Evolutionary conservation across 2,113 vertebrate species (phyloP).

Genomic region (Manacus vitellinus): DNA sequence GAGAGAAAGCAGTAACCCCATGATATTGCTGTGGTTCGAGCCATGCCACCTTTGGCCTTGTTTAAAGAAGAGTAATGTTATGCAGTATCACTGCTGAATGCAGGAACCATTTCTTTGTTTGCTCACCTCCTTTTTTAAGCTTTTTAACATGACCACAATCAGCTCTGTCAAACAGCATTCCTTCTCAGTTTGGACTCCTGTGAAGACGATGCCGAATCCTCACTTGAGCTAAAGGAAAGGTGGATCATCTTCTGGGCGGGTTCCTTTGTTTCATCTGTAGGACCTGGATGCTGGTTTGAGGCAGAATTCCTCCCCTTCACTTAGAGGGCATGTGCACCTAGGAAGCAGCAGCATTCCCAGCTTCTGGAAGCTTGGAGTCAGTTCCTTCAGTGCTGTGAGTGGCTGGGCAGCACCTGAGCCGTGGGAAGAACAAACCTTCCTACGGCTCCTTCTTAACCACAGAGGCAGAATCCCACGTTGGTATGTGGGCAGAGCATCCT

Average conservation of each 20-base stretch:
- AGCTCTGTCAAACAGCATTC: neutral
- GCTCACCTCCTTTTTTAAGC: accelerated
- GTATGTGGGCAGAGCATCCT: neutral
- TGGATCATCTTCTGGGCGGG: neutral
- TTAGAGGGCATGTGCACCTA: neutral
- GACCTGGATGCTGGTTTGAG: neutral
- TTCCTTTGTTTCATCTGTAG: neutral
- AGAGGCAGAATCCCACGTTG: neutral
- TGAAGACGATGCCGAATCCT: neutral
- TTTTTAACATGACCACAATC: neutral
- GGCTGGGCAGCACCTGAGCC: neutral
- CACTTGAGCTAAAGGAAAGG: neutral
- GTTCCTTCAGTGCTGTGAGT: neutral
- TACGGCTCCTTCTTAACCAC: neutral
- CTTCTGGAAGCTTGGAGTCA: neutral
- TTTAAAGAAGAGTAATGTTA: neutral
- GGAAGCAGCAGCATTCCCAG: neutral
- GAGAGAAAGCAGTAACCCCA: neutral
- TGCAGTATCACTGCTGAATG: neutral
- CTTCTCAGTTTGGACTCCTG: neutral
- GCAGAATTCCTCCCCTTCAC: neutral
- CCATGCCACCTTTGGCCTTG: neutral
- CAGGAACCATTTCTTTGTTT: neutral
- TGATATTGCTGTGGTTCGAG: neutral
- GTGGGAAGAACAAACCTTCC: neutral